Evolutionary conservation across 2,888 invertebrate species (phyloP), one percentile per base, ranked within the genome.

Genomic region (Hypsopygia costalis): DNA sequence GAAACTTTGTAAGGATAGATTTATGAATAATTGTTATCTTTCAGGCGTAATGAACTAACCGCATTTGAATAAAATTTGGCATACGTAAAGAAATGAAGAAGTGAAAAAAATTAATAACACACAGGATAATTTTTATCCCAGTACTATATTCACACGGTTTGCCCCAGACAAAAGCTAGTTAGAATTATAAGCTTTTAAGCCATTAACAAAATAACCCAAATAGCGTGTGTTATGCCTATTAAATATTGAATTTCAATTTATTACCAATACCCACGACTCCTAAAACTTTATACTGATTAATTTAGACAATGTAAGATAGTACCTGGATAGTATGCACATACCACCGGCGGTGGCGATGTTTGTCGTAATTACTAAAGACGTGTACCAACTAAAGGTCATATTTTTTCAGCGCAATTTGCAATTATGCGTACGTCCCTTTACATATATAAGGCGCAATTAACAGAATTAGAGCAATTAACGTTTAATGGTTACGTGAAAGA

Each of bases 381-480:
- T 60, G 63, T 58, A 54, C 47, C 52, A 49, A 41, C 39, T 55
- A 81, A 83, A 80, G 76, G 80, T 78, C 69, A 63, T 61, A 56
- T 60, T 72, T 77, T 78, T 81, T 73, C 57, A 65, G 45, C 44
- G 47, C 54, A 54, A 69, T 66, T 62, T 45, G 62, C 67, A 73
- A 77, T 76, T 77, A 77, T 70, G 71, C 73, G 69, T 72, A 55
- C 55, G 62, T 62, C 61, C 64, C 56, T 65, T 56, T 45, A 58
- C 49, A 62, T 52, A 54, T 58, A 61, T 49, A 57, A 40, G 39
- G 40, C 46, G 60, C 65, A 77, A 79, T 81, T 82, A 80, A 70
- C 68, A 58, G 65, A 76, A 79, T 81, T 78, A 77, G 68, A 69
- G 43, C 62, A 54, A 74, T 73, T 70, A 61, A 75, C 51, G 54